phyloP scores from a whole-genome alignment of 1,140 invertebrate species.

The Eumaeus atala region DNA sequence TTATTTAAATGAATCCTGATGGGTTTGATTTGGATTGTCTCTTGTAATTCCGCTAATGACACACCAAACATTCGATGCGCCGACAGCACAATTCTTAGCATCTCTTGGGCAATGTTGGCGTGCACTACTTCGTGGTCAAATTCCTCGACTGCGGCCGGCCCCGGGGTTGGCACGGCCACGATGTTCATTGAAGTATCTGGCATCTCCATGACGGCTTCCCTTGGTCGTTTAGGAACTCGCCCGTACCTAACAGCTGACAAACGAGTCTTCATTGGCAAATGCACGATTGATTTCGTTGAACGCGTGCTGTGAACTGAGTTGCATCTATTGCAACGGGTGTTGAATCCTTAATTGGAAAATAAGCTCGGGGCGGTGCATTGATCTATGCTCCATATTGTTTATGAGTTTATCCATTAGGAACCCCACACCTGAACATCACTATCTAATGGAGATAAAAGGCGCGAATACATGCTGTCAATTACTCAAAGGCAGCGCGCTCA shows the following conservation, averaged over 20 bases:
- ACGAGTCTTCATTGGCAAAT: conserved; percentile 23
- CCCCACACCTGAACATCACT: too few species aligned
- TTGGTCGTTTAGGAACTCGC: conserved; percentile 93
- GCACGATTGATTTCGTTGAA: conserved; percentile 25
- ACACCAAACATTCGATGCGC: conserved; percentile 92
- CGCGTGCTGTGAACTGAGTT: conserved; percentile 28
- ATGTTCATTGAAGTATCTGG: conserved; percentile 38
- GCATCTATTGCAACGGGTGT: conserved; percentile 28
- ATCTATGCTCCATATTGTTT: conserved; percentile 18
- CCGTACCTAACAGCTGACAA: conserved; percentile 94
- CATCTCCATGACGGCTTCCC: conserved; percentile 75
- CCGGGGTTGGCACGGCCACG: conserved; percentile 22
- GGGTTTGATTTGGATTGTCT: conserved; percentile 76
- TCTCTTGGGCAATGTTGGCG: conserved; percentile 82
- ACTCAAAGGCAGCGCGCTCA: too few species aligned
- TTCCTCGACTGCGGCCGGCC: conserved; percentile 35
- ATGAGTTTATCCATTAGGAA: too few species aligned
- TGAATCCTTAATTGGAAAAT: conserved; percentile 39
- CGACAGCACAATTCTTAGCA: conserved; percentile 90
- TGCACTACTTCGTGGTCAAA: conserved; percentile 50
- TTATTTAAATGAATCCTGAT: conserved; percentile 48
- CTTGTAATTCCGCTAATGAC: conserved; percentile 91
- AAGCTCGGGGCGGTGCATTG: conserved; percentile 30
- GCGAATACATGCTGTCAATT: too few species aligned
- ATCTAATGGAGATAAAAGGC: too few species aligned